phyloP scores from a whole-genome alignment of 2,888 invertebrate genomes.

The Aporophyla lueneburgensis region DNA sequence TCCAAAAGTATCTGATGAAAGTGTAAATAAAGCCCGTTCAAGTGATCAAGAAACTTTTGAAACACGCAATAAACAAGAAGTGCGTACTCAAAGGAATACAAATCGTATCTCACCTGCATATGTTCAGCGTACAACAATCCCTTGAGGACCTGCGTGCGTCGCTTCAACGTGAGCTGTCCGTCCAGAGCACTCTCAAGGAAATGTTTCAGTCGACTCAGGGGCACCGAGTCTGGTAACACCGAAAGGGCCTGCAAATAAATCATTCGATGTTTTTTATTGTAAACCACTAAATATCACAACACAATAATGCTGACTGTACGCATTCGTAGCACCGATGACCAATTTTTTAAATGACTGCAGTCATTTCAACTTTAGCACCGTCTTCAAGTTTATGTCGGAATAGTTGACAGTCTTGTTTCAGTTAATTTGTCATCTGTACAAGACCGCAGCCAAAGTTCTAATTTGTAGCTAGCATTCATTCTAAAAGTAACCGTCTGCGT shows the following conservation, averaged over 20 bases:
- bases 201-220: conserved; percentile 93
- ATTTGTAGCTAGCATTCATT: background rate
- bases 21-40: no score
- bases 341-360: background rate
- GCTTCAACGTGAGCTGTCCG: conserved; percentile 93
- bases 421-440: background rate
- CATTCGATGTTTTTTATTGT: background rate
- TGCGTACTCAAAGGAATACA: background rate
- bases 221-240: conserved; percentile 95
- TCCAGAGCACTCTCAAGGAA: conserved; percentile 95
- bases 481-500: background rate
- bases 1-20: no score
- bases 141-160: conserved; percentile 95
- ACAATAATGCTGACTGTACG: background rate
- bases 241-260: conserved; percentile 91
- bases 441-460: background rate
- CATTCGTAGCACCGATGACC: background rate
- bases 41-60: no score
- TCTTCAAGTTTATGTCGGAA: background rate
- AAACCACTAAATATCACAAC: background rate
- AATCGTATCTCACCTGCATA: conserved; percentile 91
- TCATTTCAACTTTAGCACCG: background rate
- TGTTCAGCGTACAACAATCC: conserved; percentile 96
- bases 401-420: background rate
- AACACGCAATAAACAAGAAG: background rate